These are phyloP conservation scores for Ramphastos sulfuratus DNA, from an alignment of 2,113 vertebrate genomes.

Conservation along the genomic window DNA sequence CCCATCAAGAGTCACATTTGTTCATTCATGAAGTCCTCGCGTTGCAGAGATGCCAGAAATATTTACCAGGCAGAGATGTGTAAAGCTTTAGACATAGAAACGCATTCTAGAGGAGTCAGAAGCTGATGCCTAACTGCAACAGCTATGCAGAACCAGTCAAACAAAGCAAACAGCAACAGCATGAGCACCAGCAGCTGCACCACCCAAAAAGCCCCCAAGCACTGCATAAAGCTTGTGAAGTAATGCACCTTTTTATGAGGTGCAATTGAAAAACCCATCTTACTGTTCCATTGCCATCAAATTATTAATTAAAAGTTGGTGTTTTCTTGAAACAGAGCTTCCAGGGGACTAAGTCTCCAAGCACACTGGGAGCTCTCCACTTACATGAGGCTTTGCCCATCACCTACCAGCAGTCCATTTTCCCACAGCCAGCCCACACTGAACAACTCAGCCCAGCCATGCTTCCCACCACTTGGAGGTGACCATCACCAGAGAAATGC, in stretches of 20 bases:
- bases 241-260: not conserved
- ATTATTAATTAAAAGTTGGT: not conserved
- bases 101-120: not conserved
- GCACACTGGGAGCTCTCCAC: not conserved
- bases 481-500: not conserved
- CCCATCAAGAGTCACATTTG: constrained; percentile 47
- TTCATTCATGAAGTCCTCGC: constrained; percentile 33
- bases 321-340: not conserved
- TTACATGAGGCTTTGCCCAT: not conserved
- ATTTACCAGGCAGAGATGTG: constrained; percentile 23
- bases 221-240: not conserved
- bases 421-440: not conserved
- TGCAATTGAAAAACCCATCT: not conserved
- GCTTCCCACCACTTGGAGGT: not conserved
- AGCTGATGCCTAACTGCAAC: not conserved
- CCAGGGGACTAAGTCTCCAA: not conserved
- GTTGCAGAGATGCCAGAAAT: constrained; percentile 33
- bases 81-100: constrained; percentile 38
- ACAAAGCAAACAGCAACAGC: not conserved
- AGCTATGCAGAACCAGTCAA: not conserved
- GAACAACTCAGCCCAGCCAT: not conserved
- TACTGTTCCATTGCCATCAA: not conserved
- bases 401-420: not conserved
- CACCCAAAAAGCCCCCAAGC: not conserved
- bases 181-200: not conserved